Evolutionary conservation across 2,797 vertebrate species (phyloP).

Genomic region (Lacerta agilis): DNA sequence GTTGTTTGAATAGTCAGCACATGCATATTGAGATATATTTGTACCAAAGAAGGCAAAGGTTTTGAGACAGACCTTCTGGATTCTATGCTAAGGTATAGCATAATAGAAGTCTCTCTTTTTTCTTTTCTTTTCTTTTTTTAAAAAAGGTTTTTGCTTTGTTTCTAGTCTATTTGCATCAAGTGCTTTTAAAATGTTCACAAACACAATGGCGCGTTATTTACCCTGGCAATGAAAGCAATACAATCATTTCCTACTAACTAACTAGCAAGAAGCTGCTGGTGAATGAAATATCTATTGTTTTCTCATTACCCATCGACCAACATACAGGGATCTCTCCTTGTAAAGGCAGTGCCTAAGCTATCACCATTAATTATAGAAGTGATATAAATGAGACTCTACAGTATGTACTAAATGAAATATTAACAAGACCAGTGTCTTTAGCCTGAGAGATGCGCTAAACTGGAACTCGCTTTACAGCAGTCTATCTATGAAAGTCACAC

Average conservation of each 20-base stretch:
- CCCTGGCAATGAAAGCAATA: slow-evolving; percentile 90
- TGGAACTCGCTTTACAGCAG: slow-evolving; percentile 69
- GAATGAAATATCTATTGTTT: slow-evolving; percentile 88
- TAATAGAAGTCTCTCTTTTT: slow-evolving; percentile 76
- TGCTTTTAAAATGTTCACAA: slow-evolving; percentile 89
- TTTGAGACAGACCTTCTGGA: slow-evolving; percentile 76
- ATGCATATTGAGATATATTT: slow-evolving; percentile 91
- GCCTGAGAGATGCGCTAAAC: slow-evolving; percentile 76
- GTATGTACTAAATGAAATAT: slow-evolving; percentile 85
- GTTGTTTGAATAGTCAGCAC: slow-evolving; percentile 85
- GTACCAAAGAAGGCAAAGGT: slow-evolving; percentile 81
- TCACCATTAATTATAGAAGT: slow-evolving; percentile 90
- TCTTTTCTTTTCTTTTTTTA: background rate
- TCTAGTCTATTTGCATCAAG: slow-evolving; percentile 86
- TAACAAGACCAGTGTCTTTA: slow-evolving; percentile 80
- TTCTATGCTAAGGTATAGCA: slow-evolving; percentile 84
- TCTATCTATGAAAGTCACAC: slow-evolving; percentile 71
- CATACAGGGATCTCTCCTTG: slow-evolving; percentile 82
- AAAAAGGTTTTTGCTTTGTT: slow-evolving; percentile 72
- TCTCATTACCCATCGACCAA: slow-evolving; percentile 85
- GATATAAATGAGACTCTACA: slow-evolving; percentile 85
- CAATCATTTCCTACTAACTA: slow-evolving; percentile 83
- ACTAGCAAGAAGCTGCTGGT: slow-evolving; percentile 89
- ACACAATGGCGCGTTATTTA: slow-evolving; percentile 84
- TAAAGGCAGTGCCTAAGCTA: slow-evolving; percentile 84